phyloP scores from a whole-genome alignment of 2,888 invertebrate species.

The Phortica magna region DNA sequence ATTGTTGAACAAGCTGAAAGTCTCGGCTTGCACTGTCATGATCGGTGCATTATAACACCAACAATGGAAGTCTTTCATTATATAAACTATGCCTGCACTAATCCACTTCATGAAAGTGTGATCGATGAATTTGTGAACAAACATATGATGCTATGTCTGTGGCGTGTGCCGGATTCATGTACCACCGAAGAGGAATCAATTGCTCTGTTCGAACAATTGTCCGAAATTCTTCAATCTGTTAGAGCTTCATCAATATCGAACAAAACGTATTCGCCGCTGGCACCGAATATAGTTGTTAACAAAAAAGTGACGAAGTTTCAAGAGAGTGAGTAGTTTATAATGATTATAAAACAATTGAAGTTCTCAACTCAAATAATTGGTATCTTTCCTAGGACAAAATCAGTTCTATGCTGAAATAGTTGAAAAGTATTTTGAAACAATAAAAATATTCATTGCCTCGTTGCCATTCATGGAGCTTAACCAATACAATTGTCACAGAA shows the following conservation, averaged over 20 bases:
- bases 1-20: background rate
- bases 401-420: background rate
- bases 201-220: background rate
- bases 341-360: background rate
- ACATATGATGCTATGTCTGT: background rate
- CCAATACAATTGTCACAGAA: background rate
- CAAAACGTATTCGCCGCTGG: background rate
- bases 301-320: background rate
- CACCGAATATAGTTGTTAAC: background rate
- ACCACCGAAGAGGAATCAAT: background rate
- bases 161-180: conserved; percentile 3
- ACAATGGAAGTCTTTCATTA: background rate
- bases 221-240: background rate
- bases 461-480: background rate
- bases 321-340: background rate
- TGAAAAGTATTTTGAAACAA: background rate
- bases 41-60: background rate
- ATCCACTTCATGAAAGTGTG: background rate
- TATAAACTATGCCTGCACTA: background rate
- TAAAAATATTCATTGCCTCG: background rate
- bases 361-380: background rate
- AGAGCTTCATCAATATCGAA: background rate
- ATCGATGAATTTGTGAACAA: background rate
- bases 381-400: background rate
- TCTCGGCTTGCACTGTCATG: background rate